phyloP scores from a whole-genome alignment of 2,888 invertebrate species.

The Petrolisthes manimaculis region DNA sequence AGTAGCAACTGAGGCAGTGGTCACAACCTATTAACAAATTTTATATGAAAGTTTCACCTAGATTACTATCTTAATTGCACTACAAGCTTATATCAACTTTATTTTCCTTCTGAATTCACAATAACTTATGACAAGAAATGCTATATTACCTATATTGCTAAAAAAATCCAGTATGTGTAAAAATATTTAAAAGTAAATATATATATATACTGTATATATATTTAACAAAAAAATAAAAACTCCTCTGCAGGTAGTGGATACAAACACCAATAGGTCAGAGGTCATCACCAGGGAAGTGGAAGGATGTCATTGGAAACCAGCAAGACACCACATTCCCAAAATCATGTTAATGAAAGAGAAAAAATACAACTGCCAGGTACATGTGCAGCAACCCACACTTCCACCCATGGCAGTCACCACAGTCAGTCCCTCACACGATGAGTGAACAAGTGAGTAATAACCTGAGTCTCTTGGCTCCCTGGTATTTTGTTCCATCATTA shows the following conservation, averaged over 20 bases:
- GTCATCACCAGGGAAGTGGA: conserved; percentile 34
- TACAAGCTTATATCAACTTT: too few species aligned
- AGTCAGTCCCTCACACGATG: too few species aligned
- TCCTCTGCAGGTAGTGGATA: conserved; percentile 57
- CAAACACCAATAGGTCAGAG: conserved; percentile 38
- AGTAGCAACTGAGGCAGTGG: conserved; percentile 6
- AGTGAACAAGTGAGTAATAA: too few species aligned
- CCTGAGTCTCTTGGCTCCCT: too few species aligned
- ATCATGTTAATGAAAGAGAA: not conserved
- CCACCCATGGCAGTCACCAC: too few species aligned
- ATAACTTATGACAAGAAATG: too few species aligned
- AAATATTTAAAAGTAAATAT: conserved; percentile 14
- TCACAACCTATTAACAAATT: not conserved
- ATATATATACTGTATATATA: conserved; percentile 2
- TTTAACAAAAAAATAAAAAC: conserved; percentile 38
- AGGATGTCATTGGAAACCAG: conserved; percentile 24
- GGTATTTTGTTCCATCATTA: too few species aligned
- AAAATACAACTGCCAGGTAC: not conserved
- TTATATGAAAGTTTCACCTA: too few species aligned
- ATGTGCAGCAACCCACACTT: too few species aligned
- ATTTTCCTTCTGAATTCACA: too few species aligned
- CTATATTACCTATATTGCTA: too few species aligned
- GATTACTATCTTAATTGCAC: too few species aligned
- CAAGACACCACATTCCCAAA: conserved; percentile 20
- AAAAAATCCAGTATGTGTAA: not conserved